Evolutionary conservation across 1,140 invertebrate genomes (phyloP).

Genomic region (Diploscapter pachys): DNA sequence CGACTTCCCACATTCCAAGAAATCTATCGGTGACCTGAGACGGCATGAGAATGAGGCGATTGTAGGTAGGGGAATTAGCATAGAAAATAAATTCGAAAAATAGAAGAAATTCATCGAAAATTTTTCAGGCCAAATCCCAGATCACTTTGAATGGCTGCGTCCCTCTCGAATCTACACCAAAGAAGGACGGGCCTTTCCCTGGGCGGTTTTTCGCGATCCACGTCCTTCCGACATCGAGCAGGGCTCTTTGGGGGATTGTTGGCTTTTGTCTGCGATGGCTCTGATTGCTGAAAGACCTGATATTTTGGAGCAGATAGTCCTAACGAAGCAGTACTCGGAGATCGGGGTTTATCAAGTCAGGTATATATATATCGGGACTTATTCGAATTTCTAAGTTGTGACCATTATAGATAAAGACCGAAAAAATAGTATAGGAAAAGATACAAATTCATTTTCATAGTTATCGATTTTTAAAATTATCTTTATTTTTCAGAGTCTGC

Average conservation of each 20-base stretch:
- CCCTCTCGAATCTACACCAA: conserved; percentile 49
- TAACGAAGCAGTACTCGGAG: conserved; percentile 78
- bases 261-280: conserved; percentile 89
- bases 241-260: conserved; percentile 89
- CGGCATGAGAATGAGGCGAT: conserved; percentile 10
- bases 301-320: conserved; percentile 82
- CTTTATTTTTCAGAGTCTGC: conserved; percentile 72
- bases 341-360: conserved; percentile 82
- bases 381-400: neutral
- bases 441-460: neutral
- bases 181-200: conserved; percentile 43
- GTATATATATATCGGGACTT: conserved; percentile 3
- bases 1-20: conserved; percentile 31
- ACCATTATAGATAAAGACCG: too few relatives aligned
- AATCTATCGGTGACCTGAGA: conserved; percentile 30
- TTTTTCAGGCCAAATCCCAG: conserved; percentile 17
- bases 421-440: neutral
- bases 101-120: neutral
- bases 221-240: conserved; percentile 56
- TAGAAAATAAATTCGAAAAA: conserved; percentile 12
- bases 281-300: conserved; percentile 91
- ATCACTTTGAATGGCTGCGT: conserved; percentile 43
- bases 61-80: conserved; percentile 7
- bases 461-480: neutral
- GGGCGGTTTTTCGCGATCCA: conserved; percentile 54